These are phyloP conservation scores for Leucophora obtusa DNA, from an alignment of 2,888 invertebrate genomes.

Conservation along the genomic window DNA sequence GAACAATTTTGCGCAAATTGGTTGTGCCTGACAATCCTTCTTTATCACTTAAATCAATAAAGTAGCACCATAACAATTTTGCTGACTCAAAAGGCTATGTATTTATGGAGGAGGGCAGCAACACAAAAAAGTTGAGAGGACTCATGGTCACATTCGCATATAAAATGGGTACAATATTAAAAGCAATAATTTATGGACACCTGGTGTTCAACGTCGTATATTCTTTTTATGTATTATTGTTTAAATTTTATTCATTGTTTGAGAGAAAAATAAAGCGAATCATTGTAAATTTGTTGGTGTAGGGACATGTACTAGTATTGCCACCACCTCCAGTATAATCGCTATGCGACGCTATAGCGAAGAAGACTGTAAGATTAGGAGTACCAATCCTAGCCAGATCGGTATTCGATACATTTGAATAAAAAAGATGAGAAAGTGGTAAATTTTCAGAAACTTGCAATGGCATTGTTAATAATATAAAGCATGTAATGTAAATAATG, in stretches of 20 bases:
- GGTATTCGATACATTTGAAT: no score
- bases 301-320: slow-evolving; percentile 22
- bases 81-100: slow-evolving; percentile 41
- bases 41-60: slow-evolving; percentile 64
- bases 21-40: slow-evolving; percentile 61
- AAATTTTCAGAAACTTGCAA: no score
- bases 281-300: slow-evolving; percentile 43
- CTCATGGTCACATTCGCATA: neutral
- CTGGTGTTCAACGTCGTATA: slow-evolving; percentile 51
- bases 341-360: no score
- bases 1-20: slow-evolving; percentile 56
- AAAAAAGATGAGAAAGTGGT: no score
- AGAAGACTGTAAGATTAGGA: no score
- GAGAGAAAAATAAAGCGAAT: neutral
- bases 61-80: slow-evolving; percentile 56
- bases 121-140: neutral
- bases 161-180: slow-evolving; percentile 23
- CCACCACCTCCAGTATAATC: slow-evolving; percentile 5
- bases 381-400: no score
- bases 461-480: no score
- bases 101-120: neutral
- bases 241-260: slow-evolving; percentile 44
- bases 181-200: slow-evolving; percentile 60
- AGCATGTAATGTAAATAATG: no score
- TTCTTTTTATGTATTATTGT: slow-evolving; percentile 36